These are phyloP conservation scores for Poeciliopsis gracilis DNA, from an alignment of 2,797 vertebrate genomes.

Conservation along the genomic window DNA sequence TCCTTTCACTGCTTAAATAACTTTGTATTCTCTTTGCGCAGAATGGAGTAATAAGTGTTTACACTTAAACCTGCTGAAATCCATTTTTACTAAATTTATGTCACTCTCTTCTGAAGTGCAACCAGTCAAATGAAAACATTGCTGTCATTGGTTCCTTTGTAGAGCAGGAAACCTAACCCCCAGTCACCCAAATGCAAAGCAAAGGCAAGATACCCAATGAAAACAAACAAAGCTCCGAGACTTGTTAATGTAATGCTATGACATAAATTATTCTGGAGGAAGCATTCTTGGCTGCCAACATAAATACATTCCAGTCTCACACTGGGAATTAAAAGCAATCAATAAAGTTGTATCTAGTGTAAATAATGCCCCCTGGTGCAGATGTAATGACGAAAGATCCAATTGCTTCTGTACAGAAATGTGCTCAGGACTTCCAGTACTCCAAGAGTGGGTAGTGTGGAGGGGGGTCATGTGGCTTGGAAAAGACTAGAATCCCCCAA, in stretches of 20 bases:
- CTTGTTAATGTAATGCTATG: conserved; percentile 75
- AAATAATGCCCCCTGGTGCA: conserved; percentile 53
- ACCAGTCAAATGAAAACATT: conserved; percentile 52
- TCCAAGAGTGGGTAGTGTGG: conserved; percentile 11
- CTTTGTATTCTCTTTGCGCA: not conserved
- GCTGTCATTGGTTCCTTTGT: conserved; percentile 67
- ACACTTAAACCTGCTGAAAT: not conserved
- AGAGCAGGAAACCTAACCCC: conserved; percentile 74
- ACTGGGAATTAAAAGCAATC: conserved; percentile 60
- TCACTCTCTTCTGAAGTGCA: conserved; percentile 21
- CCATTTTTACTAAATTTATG: not conserved
- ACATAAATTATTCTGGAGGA: conserved; percentile 70
- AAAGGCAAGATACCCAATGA: conserved; percentile 72
- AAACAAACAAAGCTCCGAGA: conserved; percentile 77
- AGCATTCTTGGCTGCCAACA: conserved; percentile 63
- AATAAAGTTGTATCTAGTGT: conserved; percentile 60
- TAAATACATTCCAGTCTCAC: conserved; percentile 67
- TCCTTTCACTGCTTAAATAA: not conserved
- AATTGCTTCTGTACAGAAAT: conserved; percentile 70
- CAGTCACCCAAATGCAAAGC: conserved; percentile 72
- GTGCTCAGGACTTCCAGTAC: conserved; percentile 41
- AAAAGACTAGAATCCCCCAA: conserved; percentile 1
- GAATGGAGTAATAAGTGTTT: not conserved
- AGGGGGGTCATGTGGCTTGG: conserved; percentile 12
- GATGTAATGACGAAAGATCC: conserved; percentile 62